Conservation (phyloP, 2,113 vertebrate genomes). For the Pseudorectes ferrugineus region DNA sequence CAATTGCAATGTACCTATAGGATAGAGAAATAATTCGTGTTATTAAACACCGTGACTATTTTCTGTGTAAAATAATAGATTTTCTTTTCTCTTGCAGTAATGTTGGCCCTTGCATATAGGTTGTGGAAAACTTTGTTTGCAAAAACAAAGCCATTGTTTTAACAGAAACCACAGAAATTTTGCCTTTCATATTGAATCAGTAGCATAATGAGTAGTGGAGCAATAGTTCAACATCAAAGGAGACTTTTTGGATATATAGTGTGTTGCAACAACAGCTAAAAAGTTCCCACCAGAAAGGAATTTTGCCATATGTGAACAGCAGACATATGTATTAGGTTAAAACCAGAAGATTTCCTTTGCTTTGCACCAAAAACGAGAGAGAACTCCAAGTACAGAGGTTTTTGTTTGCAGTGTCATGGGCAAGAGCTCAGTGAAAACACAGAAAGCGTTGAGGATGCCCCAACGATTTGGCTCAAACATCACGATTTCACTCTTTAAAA, state of each 20-base stretch:
- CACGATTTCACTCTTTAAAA: background rate
- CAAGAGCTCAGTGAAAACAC: background rate
- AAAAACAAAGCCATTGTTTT: constrained; percentile 39
- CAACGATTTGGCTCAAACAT: background rate
- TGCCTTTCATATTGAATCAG: constrained; percentile 72
- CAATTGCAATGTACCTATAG: background rate
- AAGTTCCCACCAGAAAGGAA: constrained; percentile 66
- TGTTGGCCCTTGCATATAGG: background rate
- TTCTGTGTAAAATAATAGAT: background rate
- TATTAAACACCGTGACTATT: background rate
- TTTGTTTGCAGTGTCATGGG: background rate
- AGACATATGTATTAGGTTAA: constrained; percentile 60
- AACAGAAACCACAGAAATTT: constrained; percentile 34
- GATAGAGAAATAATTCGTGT: background rate
- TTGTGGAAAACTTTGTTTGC: constrained; percentile 40
- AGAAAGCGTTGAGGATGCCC: background rate
- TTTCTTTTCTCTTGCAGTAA: background rate
- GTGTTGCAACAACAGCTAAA: constrained; percentile 68
- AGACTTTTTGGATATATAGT: constrained; percentile 66
- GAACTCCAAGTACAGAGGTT: background rate
- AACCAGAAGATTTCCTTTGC: constrained; percentile 70
- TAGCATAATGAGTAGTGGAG: constrained; percentile 65
- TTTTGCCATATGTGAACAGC: constrained; percentile 54
- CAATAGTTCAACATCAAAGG: constrained; percentile 70
- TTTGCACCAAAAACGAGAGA: constrained; percentile 44